These are phyloP conservation scores for Podiceps cristatus DNA, from an alignment of 2,113 vertebrate genomes.

Conservation along the genomic window DNA sequence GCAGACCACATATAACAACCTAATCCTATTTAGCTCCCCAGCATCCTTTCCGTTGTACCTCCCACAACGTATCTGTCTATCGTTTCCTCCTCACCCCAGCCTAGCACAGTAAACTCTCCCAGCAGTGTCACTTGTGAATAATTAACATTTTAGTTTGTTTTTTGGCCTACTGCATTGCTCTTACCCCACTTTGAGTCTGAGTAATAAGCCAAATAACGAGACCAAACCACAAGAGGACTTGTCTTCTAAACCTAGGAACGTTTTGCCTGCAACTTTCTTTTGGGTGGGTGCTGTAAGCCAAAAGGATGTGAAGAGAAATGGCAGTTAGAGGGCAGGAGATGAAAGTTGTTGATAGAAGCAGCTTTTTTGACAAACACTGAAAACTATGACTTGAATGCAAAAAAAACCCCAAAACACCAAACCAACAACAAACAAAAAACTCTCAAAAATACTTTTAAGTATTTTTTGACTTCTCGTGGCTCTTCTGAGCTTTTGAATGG, in stretches of 20 bases:
- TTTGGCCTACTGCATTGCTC: background rate
- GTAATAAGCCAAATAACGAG: background rate
- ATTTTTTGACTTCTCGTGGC: background rate
- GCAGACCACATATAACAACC: background rate
- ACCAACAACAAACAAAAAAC: too few relatives aligned
- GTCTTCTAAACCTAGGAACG: background rate
- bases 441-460: background rate
- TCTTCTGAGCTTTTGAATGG: slow-evolving; percentile 1
- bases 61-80: background rate
- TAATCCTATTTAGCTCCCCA: background rate
- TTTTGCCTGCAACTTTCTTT: background rate
- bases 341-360: background rate
- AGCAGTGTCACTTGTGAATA: background rate
- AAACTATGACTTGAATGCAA: background rate
- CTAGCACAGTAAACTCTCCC: background rate
- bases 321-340: background rate
- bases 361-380: background rate
- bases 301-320: background rate
- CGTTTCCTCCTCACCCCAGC: background rate
- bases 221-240: background rate
- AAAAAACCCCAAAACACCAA: background rate
- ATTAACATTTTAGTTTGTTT: background rate
- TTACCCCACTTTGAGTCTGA: background rate
- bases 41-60: background rate
- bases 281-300: background rate